Evolutionary conservation across 2,113 vertebrate species (phyloP).

Genomic region (Antigone vipio): DNA sequence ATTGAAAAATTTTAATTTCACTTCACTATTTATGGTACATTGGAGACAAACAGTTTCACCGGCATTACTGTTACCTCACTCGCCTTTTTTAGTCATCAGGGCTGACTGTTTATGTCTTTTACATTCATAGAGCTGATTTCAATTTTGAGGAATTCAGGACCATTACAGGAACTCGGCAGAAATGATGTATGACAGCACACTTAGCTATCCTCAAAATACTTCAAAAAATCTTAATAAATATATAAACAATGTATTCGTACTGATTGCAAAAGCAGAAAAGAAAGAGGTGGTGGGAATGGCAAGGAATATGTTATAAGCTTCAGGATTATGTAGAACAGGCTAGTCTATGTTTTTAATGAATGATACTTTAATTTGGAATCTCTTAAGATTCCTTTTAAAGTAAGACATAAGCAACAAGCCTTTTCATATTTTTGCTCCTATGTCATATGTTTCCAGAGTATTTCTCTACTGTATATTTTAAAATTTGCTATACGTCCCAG

Average conservation of each 20-base stretch:
- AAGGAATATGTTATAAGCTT: neutral
- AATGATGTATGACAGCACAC: constrained; percentile 59
- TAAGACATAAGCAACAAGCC: neutral
- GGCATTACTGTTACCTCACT: constrained; percentile 58
- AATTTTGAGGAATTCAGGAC: constrained; percentile 62
- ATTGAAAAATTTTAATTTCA: constrained; percentile 68
- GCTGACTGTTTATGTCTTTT: constrained; percentile 68
- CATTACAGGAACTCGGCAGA: constrained; percentile 49
- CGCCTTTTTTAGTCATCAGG: constrained; percentile 71
- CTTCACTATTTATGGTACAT: constrained; percentile 63
- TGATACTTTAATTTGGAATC: neutral
- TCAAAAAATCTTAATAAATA: constrained; percentile 29
- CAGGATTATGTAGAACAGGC: neutral
- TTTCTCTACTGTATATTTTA: neutral
- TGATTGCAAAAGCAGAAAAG: constrained; percentile 67
- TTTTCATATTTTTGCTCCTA: neutral
- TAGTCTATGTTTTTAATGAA: neutral
- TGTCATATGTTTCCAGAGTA: neutral
- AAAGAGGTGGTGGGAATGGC: neutral
- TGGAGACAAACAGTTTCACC: constrained; percentile 68
- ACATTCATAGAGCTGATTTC: constrained; percentile 62
- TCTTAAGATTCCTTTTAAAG: neutral
- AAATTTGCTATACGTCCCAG: neutral
- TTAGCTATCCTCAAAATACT: constrained; percentile 54
- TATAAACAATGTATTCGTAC: constrained; percentile 21